phyloP scores from a whole-genome alignment of 2,797 vertebrate species.

The Mallotus villosus region DNA sequence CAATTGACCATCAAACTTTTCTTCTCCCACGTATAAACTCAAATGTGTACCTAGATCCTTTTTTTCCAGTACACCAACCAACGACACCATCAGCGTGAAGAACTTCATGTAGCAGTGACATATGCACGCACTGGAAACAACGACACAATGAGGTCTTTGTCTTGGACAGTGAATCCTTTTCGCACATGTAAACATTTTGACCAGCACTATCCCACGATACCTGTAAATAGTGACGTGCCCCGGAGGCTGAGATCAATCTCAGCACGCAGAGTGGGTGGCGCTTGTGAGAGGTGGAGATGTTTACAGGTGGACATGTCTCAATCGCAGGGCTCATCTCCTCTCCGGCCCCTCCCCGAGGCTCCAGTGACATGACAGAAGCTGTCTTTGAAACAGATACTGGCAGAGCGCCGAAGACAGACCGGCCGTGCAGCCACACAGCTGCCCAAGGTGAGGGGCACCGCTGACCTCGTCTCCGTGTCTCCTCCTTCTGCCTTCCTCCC shows the following conservation, averaged over 20 bases:
- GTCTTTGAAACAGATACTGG: conserved; percentile 2
- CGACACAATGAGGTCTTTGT: too few species aligned
- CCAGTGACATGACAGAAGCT: neutral
- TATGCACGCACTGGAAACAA: too few species aligned
- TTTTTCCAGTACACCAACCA: too few species aligned
- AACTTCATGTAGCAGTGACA: too few species aligned
- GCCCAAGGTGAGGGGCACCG: neutral
- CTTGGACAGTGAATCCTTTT: too few species aligned
- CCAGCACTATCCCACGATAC: too few species aligned
- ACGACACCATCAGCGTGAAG: too few species aligned
- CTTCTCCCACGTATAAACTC: too few species aligned
- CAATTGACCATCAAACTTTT: too few species aligned
- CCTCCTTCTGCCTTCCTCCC: neutral
- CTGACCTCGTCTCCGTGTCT: neutral
- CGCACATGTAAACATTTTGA: too few species aligned
- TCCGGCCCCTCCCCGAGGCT: neutral
- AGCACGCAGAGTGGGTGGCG: neutral
- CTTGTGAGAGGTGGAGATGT: neutral
- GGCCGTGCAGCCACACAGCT: neutral
- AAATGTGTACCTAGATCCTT: too few species aligned
- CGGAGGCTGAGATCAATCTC: neutral
- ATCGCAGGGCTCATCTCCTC: neutral
- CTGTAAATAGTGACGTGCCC: too few species aligned
- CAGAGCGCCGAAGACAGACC: neutral
- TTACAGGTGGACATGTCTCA: conserved; percentile 3